Evolutionary conservation across 2,113 vertebrate species (phyloP), one percentile per base, ranked within the genome.

Genomic region (Cynopterus brachyotis): DNA sequence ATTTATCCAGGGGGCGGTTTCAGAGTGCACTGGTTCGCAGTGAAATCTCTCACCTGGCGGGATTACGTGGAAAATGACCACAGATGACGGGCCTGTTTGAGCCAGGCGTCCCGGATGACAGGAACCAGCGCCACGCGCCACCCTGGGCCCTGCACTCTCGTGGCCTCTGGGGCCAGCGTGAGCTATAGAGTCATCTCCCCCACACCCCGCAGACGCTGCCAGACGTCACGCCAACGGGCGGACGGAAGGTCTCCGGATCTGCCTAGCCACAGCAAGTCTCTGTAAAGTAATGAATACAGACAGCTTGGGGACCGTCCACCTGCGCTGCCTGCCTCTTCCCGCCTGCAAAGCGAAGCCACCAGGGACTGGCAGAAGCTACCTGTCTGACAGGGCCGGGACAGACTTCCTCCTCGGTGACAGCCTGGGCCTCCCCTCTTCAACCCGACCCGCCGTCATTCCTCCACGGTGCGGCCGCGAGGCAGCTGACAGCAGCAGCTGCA

Each of bases 401-500:
- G 99, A 99, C 99, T 99, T 99, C 98, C 99, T 98, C 98, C 98
- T 98, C 97, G 7, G 98, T 99, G 99, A 99, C 99, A 99, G 99
- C 98, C 98, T 96, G 98, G 98, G 99, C 99, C 98, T 98, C 98
- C 98, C 99, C 98, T 98, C 98, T 98, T 98, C 97, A 98, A 98
- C 98, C 96, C 98, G 98, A 98, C 99, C 99, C 98, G 95, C 99
- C 98, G 95, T 99, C 99, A 99, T 99, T 99, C 99, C 99, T 99
- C 99, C 99, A 98, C 98, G 96, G 98, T 76, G 98, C 98, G 88
- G 96, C 97, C 92, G 98, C 80, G 45, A 98, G 98, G 98, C 98
- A 98, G 99, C 99, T 99, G 99, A 99, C 99, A 99, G 99, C 97
- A 99, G 99, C 99, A 99, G 99, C 99, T 99, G 99, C 98, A 99